Evolutionary conservation across 2,113 vertebrate genomes (phyloP), one percentile per base, ranked within the genome.

Genomic region (Muntiacus muntjak): DNA sequence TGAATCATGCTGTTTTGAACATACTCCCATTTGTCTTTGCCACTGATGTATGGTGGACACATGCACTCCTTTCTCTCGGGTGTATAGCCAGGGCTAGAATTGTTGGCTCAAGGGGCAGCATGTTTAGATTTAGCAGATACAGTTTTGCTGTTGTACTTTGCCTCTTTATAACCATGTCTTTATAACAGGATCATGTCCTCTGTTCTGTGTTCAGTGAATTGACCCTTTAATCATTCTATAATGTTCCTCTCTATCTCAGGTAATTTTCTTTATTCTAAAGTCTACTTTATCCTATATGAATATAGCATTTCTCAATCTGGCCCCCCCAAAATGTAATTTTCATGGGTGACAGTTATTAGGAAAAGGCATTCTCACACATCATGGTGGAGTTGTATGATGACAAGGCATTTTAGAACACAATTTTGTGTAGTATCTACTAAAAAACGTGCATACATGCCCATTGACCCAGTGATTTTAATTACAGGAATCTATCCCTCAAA

Each of bases 381-480:
- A 45, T 23, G 7, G 26, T 71, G 12, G 50, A 93, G 17, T 83
- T 62, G 67, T 21, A 55, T 45, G 26, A 81, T 17, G 50, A 58
- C 36, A 52, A 86, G 92, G 19, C 50, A n/a, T 87, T 90, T 82
- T 58, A 67, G 62, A 93, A 62, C 28, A 89, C 71, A 89, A 78
- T 62, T 81, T 76, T 88, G 40, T 36, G 60, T 57, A 45, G 6
- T 78, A 93, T 82, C 67, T 95, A 93, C 87, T 93, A 30, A 96
- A 93, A 95, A 98, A 93, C 60, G 78, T 91, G 79, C 9, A 52
- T 62, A 52, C n/a, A 76, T 58, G 45, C n/a, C 62, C 79, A 96
- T 30, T 93, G 94, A 98, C 91, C 89, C 90, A 54, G 58, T 95
- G 96, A 89, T 95, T 97, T 97, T 96, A 98, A 98, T 97, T 91